Conservation (phyloP, 2,888 invertebrate genomes). For the Glaucopsyche alexis region DNA sequence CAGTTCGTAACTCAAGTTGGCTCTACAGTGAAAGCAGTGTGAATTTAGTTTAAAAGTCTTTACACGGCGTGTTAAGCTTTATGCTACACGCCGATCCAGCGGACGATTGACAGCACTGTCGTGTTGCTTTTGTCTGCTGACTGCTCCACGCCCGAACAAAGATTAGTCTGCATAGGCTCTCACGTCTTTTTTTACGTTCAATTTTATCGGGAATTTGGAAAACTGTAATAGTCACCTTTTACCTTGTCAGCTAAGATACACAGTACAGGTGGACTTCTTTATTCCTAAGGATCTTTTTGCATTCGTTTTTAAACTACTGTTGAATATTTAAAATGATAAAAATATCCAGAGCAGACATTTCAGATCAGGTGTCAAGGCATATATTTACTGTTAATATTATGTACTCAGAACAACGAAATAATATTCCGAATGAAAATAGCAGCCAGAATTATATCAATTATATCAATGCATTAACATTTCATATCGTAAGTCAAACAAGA, state of each 20-base stretch:
- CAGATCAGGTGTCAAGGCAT: neutral
- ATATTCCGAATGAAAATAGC: slow-evolving; percentile 54
- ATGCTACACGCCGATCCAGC: slow-evolving; percentile 27
- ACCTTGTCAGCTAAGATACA: neutral
- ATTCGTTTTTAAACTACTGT: neutral
- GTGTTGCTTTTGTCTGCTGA: slow-evolving; percentile 49
- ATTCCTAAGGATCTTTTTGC: neutral
- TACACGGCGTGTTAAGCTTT: slow-evolving; percentile 24
- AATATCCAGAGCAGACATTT: neutral
- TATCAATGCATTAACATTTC: slow-evolving; percentile 79
- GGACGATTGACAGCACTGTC: slow-evolving; percentile 59
- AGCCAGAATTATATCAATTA: slow-evolving; percentile 79
- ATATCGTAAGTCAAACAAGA: slow-evolving; percentile 73
- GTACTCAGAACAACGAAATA: neutral
- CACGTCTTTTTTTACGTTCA: slow-evolving; percentile 45
- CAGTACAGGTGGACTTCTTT: neutral
- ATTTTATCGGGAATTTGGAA: slow-evolving; percentile 11
- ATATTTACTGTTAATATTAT: neutral
- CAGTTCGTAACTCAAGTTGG: slow-evolving; percentile 9
- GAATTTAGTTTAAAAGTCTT: slow-evolving; percentile 29
- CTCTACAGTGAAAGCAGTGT: slow-evolving; percentile 9
- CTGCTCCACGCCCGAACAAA: slow-evolving; percentile 50
- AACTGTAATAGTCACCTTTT: slow-evolving; percentile 10
- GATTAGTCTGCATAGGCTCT: slow-evolving; percentile 61
- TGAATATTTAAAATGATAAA: neutral